A percentile compares a stretch with the other conserved stretches of the same genome.
Evolutionary conservation across 2,888 invertebrate species (phyloP).

Genomic region (Timema cristinae): DNA sequence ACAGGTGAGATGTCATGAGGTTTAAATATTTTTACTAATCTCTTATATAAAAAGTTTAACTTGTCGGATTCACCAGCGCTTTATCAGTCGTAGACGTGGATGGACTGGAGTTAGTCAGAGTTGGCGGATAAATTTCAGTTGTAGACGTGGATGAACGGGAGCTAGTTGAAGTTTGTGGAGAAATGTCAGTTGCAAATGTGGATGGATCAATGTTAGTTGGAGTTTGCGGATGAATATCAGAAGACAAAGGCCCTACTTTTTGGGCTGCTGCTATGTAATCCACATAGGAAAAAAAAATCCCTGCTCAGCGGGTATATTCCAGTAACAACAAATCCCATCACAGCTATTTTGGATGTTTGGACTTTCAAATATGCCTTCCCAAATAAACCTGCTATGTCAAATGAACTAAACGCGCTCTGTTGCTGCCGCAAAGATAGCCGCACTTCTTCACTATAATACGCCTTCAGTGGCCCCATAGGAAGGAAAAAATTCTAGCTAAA

Average conservation of each 20-base stretch:
- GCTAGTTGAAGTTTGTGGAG: too few relatives aligned
- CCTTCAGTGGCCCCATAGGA: slow-evolving; percentile 17
- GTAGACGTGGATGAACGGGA: slow-evolving; percentile 2
- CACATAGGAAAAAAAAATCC: background rate
- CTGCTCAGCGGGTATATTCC: slow-evolving; percentile 4
- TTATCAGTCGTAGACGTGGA: background rate
- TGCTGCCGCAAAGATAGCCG: background rate
- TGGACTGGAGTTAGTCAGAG: background rate
- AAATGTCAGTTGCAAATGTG: too few relatives aligned
- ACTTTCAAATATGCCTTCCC: slow-evolving; percentile 5
- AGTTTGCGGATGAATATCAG: too few relatives aligned
- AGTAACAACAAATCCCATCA: background rate
- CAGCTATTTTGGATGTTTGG: background rate
- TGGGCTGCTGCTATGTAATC: background rate
- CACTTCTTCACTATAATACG: background rate
- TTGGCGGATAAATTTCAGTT: background rate
- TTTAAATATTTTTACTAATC: background rate
- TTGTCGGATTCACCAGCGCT: background rate
- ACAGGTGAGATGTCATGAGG: background rate
- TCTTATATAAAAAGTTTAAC: too few relatives aligned
- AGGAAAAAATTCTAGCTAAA: slow-evolving; percentile 10
- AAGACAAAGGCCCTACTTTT: background rate
- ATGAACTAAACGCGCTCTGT: background rate
- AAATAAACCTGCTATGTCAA: slow-evolving; percentile 9
- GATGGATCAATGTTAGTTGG: too few relatives aligned